Conservation (phyloP, 1,140 invertebrate species). For the Littorina saxatilis region DNA sequence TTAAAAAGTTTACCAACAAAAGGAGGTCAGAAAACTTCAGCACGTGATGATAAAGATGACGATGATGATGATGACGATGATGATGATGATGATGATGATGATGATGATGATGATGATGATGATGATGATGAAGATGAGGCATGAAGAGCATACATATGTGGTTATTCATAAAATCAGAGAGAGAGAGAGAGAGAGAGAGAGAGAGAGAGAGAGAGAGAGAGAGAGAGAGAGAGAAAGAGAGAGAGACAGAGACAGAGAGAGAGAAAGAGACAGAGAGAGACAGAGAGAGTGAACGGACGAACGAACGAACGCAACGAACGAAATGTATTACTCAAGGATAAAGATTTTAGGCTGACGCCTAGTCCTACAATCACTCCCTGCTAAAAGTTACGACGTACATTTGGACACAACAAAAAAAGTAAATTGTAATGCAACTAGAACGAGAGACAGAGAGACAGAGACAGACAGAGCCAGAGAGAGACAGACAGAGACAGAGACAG, state of each 20-base stretch:
- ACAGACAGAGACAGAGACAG: no score
- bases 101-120: no score
- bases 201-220: slow-evolving; percentile 13
- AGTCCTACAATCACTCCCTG: no score
- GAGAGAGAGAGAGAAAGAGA: slow-evolving; percentile 12
- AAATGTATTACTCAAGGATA: not conserved
- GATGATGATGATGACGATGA: no score
- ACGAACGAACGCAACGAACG: not conserved
- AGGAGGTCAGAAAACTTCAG: not conserved
- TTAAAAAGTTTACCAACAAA: no score
- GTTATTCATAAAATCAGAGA: not conserved
- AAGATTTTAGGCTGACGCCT: no score
- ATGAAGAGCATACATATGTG: not conserved
- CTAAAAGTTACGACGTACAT: no score
- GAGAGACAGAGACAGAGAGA: slow-evolving; percentile 6
- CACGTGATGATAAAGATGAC: not conserved
- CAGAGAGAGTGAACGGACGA: not conserved
- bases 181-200: slow-evolving; percentile 12
- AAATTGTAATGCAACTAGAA: no score
- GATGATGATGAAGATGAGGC: not conserved
- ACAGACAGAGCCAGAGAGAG: no score
- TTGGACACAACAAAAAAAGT: no score
- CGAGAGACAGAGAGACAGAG: no score
- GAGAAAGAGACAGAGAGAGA: slow-evolving; percentile 7
- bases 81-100: no score